Percentiles rank a stretch among this genome's conserved stretches.
These are phyloP conservation scores for Heterocephalus glaber DNA, from an alignment of 2,113 vertebrate species.

Conservation along the genomic window DNA sequence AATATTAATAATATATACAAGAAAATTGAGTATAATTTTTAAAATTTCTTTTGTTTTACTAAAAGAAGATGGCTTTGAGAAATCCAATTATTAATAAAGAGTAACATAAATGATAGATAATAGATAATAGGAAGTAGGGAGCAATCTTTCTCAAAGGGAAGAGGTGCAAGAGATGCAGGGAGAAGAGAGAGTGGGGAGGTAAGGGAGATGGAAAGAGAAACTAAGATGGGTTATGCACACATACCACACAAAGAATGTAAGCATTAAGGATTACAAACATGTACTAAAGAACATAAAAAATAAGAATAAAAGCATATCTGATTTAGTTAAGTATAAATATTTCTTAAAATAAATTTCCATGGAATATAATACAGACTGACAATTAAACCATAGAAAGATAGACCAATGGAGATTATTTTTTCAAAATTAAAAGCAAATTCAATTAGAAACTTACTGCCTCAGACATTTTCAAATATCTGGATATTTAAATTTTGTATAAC, in stretches of 20 bases:
- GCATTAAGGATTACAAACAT: not conserved
- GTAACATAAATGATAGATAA: not conserved
- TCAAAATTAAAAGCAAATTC: not conserved
- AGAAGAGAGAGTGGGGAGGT: not conserved
- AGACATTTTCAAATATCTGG: conserved; percentile 33
- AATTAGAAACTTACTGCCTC: conserved; percentile 40
- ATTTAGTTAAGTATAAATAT: conserved; percentile 43
- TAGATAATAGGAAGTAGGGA: not conserved
- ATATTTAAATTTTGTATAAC: conserved; percentile 42
- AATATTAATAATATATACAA: not conserved
- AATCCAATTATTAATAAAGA: not conserved
- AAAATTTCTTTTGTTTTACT: not conserved
- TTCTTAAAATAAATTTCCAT: conserved; percentile 38
- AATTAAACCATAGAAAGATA: conserved; percentile 7
- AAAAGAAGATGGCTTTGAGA: not conserved
- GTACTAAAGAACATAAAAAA: not conserved
- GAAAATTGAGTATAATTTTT: not conserved
- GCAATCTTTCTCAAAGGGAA: not conserved
- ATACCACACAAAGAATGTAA: not conserved
- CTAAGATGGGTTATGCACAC: not conserved
- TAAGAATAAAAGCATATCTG: not conserved
- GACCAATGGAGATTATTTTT: not conserved
- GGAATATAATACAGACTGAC: not conserved
- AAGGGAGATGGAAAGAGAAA: not conserved
- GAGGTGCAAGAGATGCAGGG: not conserved